phyloP scores from a whole-genome alignment of 2,113 vertebrate genomes.

The Hemiscyllium ocellatum region DNA sequence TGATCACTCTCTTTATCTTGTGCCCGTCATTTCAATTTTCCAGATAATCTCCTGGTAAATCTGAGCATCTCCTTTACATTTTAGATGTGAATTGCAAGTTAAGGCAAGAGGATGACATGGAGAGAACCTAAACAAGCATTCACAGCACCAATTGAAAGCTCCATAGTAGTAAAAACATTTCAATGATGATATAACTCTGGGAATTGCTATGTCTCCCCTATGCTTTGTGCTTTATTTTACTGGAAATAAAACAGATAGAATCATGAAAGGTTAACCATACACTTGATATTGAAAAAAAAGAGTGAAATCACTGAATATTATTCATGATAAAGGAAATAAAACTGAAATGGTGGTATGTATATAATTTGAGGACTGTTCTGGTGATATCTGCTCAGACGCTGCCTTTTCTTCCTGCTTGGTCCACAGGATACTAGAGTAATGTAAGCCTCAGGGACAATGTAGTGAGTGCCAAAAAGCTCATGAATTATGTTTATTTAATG shows the following conservation, averaged over 20 bases:
- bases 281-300: neutral
- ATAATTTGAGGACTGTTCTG: neutral
- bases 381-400: neutral
- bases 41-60: neutral
- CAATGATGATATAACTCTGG: neutral
- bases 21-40: neutral
- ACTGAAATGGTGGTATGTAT: neutral
- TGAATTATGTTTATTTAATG: neutral
- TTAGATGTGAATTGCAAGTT: neutral
- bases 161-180: neutral
- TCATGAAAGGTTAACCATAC: neutral
- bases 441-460: neutral
- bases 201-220: neutral
- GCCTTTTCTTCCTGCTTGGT: neutral
- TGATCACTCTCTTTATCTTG: neutral
- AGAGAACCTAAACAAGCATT: neutral
- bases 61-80: neutral
- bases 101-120: neutral
- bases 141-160: neutral
- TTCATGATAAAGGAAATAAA: neutral
- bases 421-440: neutral
- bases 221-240: neutral
- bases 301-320: neutral
- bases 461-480: neutral
- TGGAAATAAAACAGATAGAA: neutral